These are phyloP conservation scores for Siniperca scherzeri DNA, from an alignment of 2,797 vertebrate species.

Conservation along the genomic window DNA sequence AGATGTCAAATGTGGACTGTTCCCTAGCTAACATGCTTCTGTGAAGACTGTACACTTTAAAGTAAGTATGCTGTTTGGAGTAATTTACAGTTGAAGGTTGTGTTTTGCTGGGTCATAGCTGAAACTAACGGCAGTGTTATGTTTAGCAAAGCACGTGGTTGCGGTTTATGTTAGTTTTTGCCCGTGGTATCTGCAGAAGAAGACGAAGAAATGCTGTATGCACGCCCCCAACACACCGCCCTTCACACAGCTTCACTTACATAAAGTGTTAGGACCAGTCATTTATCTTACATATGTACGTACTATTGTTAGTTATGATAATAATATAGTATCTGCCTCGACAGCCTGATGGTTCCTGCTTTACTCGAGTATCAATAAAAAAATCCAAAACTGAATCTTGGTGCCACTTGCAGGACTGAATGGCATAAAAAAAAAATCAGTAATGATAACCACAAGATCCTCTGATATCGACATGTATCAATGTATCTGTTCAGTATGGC, in stretches of 20 bases:
- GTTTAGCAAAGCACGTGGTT: background rate
- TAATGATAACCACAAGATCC: background rate
- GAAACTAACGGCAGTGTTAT: background rate
- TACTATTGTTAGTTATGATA: background rate
- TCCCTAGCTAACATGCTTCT: conserved; percentile 26
- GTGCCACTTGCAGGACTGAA: background rate
- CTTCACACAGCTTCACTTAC: conserved; percentile 51
- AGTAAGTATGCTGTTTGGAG: conserved; percentile 53
- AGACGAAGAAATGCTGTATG: background rate
- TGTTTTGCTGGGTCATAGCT: background rate
- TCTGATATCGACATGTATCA: no score
- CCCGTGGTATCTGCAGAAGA: background rate
- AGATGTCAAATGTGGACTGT: conserved; percentile 19
- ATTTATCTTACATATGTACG: background rate
- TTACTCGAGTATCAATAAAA: background rate
- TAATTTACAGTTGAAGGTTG: background rate
- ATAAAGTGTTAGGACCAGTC: background rate
- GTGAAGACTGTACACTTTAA: conserved; percentile 9
- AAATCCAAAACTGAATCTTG: background rate
- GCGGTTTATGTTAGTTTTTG: background rate
- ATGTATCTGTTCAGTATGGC: background rate
- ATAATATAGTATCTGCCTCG: background rate
- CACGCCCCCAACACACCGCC: conserved; percentile 46
- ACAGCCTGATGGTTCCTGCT: background rate
- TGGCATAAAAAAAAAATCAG: background rate